Evolutionary conservation across 1,140 invertebrate species (phyloP), one percentile per base, ranked within the genome.

Genomic region (Drosophila pruinosa): DNA sequence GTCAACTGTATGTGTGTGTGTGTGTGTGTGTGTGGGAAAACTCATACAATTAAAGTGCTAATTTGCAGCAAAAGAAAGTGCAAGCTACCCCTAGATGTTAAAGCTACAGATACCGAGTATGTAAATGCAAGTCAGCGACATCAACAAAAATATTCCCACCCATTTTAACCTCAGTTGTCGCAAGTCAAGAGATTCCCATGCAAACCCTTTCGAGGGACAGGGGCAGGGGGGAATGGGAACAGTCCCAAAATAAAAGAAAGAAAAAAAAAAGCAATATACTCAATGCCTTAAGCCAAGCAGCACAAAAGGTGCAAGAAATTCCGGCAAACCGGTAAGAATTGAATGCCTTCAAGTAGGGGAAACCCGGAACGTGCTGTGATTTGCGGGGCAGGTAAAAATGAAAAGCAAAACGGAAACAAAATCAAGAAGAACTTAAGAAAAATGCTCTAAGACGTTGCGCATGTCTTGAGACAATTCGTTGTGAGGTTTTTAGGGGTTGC

Each of bases 61-160:
- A 68, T 77, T 67, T 58, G 21, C 2, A n/a, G 14, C 2, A 8
- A 28, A 48, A 48, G n/a, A 50, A 50, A 4, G 26, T 17, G 2
- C 4, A 17, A 41, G 12, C 38, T 53, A 61, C 48, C 56, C 57
- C 22, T 31, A 47, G 56, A n/a, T n/a, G n/a, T n/a, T n/a, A n/a
- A n/a, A 58, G 57, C 67, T 68, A 21, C n/a, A 34, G 31, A 34
- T 34, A 34, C 31, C 12, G 4, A n/a, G 8, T 41, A 41, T 24
- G 53, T 19, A n/a, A 59, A 59, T 26, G 12, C 21, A 36, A 34
- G 36, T 43, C 56, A 72, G 50, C 57, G 65, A 48, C 69, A 88
- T 89, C 75, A 89, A 83, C 52, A 39, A 82, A 82, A 88, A 88
- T 88, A 88, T 88, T 88, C 82, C 82, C 82, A 88, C 82, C 82